phyloP scores from a whole-genome alignment of 1,140 invertebrate genomes.

The Eupristina koningsbergeri region DNA sequence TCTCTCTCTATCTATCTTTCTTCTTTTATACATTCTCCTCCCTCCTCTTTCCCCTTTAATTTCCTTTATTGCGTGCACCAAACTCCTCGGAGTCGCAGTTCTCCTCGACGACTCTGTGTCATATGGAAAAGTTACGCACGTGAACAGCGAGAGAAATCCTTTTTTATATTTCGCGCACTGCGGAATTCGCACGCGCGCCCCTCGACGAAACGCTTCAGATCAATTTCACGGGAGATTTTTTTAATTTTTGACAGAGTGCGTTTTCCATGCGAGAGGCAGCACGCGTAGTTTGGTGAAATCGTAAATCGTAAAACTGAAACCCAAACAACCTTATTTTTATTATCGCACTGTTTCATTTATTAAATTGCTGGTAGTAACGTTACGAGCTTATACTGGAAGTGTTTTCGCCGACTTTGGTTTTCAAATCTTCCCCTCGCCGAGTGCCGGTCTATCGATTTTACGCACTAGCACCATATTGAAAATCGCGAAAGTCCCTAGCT shows the following conservation, averaged over 20 bases:
- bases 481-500: background rate
- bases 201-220: constrained; percentile 10
- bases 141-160: constrained; percentile 21
- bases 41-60: background rate
- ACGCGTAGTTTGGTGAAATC: too few species aligned
- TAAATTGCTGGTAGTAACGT: too few species aligned
- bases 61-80: constrained; percentile 18
- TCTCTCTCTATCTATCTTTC: too few species aligned
- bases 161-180: background rate
- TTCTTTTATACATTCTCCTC: constrained; percentile 20
- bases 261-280: background rate
- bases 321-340: too few species aligned
- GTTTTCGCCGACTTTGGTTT: too few species aligned
- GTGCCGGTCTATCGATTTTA: background rate
- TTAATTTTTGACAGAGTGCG: background rate
- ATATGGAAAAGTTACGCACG: constrained; percentile 33
- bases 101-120: background rate
- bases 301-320: too few species aligned
- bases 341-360: background rate
- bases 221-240: constrained; percentile 26
- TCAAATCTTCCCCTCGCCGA: background rate
- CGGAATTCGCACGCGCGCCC: background rate
- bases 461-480: background rate
- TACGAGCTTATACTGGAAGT: too few species aligned
- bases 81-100: background rate